Evolutionary conservation across 2,113 vertebrate genomes (phyloP).

Genomic region (Argyrosomus japonicus): DNA sequence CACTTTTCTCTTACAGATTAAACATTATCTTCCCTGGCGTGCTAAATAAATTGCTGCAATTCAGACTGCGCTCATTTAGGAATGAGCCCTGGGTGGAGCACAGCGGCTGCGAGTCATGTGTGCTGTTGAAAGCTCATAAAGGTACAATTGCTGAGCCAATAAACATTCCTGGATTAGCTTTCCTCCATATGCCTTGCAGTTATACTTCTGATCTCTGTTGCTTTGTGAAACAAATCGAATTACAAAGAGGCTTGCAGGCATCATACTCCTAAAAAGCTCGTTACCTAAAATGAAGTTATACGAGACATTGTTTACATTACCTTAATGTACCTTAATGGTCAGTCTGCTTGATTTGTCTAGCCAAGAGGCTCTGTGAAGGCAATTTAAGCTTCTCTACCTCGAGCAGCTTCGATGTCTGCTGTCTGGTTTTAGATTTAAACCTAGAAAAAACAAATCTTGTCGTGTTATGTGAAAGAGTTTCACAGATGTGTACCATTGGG

Average conservation of each 20-base stretch:
- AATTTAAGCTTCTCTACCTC: conserved; percentile 4
- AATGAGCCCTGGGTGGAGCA: conserved; percentile 1
- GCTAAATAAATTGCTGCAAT: conserved; percentile 52
- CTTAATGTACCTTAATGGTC: not conserved
- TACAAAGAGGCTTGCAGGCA: conserved; percentile 12
- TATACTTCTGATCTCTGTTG: conserved; percentile 19
- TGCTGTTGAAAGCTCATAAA: conserved; percentile 44
- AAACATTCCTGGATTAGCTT: conserved; percentile 38
- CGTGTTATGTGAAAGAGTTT: not conserved
- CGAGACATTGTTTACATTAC: conserved; percentile 34
- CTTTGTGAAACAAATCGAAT: conserved; percentile 44
- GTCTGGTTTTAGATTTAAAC: conserved; percentile 36
- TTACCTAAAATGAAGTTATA: conserved; percentile 45
- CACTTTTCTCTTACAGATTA: conserved; percentile 73
- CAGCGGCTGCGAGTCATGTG: conserved; percentile 3
- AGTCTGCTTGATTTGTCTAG: conserved; percentile 19
- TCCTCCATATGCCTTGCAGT: conserved; percentile 44
- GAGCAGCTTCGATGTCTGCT: not conserved
- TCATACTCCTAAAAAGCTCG: conserved; percentile 9
- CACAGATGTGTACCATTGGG: not conserved
- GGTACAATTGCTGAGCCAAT: conserved; percentile 42
- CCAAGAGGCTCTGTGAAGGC: conserved; percentile 1
- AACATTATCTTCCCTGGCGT: conserved; percentile 64
- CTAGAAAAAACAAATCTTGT: conserved; percentile 34
- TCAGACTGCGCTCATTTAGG: conserved; percentile 40